Conservation (phyloP, 2,797 vertebrate genomes). For the Sebastes hubbsi region DNA sequence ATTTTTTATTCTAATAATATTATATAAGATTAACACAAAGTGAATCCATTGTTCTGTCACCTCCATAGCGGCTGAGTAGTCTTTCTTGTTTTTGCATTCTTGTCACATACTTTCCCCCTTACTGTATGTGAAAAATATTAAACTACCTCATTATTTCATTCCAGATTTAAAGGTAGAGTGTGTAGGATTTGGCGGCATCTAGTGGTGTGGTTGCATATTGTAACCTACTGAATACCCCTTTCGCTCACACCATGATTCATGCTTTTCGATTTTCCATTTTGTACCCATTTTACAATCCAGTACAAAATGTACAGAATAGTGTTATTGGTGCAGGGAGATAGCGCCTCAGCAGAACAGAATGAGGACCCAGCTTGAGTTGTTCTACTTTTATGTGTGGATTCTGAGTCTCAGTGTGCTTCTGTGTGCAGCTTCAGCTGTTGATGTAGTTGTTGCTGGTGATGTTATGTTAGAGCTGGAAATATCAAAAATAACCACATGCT, state of each 20-base stretch:
- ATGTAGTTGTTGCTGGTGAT: neutral
- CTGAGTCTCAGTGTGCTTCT: neutral
- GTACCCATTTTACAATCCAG: slow-evolving; percentile 12
- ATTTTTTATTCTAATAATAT: neutral
- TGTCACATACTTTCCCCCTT: neutral
- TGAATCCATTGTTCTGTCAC: neutral
- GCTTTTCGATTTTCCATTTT: neutral
- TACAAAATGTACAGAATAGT: neutral
- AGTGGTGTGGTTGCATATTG: no score
- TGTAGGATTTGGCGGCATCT: no score
- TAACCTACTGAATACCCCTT: no score
- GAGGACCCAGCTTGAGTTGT: neutral
- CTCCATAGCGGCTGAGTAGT: neutral
- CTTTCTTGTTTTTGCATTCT: neutral
- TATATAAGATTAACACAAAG: neutral
- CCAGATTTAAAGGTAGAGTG: neutral
- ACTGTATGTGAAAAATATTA: neutral
- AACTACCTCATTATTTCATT: neutral
- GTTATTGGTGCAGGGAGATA: neutral
- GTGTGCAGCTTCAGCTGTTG: neutral
- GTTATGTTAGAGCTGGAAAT: neutral
- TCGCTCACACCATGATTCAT: neutral
- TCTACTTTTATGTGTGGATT: neutral
- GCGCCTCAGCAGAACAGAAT: neutral
- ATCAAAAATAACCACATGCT: neutral